phyloP scores from a whole-genome alignment of 2,797 vertebrate species.

The Glyptemys insculpta region DNA sequence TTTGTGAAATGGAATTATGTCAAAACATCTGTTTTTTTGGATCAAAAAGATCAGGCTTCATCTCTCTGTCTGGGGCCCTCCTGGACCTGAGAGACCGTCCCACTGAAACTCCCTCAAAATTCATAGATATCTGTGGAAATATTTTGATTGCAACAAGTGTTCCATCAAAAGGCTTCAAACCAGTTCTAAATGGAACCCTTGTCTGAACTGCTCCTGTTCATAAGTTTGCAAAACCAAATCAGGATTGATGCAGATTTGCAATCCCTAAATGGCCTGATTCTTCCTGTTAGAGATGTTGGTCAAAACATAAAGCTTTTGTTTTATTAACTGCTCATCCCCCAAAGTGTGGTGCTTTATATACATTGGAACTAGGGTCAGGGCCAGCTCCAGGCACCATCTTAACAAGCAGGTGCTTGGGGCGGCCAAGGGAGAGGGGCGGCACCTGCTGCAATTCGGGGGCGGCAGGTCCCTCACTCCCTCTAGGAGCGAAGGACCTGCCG shows the following conservation, averaged over 20 bases:
- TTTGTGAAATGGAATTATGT: background rate
- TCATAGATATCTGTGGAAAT: background rate
- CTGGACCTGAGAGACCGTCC: background rate
- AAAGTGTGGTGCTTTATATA: background rate
- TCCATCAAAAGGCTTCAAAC: background rate
- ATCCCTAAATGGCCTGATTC: rapidly evolving
- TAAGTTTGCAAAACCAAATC: background rate
- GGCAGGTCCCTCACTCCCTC: no score
- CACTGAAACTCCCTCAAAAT: background rate
- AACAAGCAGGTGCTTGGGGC: no score
- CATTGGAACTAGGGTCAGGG: background rate
- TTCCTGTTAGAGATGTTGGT: background rate
- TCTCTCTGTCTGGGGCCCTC: constrained; percentile 21
- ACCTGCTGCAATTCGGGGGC: no score
- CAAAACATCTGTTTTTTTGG: background rate
- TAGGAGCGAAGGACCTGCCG: no score
- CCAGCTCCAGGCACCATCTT: no score
- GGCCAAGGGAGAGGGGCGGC: no score
- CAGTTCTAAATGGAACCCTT: background rate
- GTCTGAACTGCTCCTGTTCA: background rate
- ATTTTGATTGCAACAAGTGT: background rate
- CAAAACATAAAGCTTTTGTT: background rate
- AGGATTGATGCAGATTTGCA: background rate
- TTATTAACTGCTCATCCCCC: background rate
- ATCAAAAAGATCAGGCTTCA: constrained; percentile 3